Percentiles rank a stretch among this genome's conserved stretches.
Conservation (phyloP, 2,888 invertebrate species). For the Cataglyphis rosenhaueri region DNA sequence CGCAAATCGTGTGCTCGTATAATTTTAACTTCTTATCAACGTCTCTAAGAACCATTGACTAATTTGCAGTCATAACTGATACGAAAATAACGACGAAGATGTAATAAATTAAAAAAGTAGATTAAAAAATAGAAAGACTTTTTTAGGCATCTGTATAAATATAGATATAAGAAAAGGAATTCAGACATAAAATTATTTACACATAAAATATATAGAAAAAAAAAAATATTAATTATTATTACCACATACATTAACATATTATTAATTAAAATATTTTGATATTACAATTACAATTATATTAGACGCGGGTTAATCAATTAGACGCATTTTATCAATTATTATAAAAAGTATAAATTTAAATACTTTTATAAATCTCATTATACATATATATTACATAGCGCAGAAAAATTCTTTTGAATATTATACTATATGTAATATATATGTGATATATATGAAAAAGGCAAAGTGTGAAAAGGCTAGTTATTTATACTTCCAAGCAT, state of each 20-base stretch:
- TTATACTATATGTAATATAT: background rate
- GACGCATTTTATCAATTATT: background rate
- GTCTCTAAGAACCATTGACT: constrained; percentile 11
- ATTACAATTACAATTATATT: background rate
- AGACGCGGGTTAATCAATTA: background rate
- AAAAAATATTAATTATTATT: background rate
- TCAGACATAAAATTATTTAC: background rate
- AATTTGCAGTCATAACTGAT: constrained; percentile 8
- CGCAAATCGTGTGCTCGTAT: constrained; percentile 33
- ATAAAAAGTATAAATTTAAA: background rate
- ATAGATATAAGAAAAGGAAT: background rate
- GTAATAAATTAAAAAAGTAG: background rate
- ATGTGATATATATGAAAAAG: background rate
- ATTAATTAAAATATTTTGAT: background rate
- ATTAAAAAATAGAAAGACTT: background rate
- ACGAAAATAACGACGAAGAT: background rate
- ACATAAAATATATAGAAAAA: background rate
- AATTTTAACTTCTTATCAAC: constrained; percentile 33
- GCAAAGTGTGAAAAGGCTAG: background rate
- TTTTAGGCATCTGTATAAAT: background rate
- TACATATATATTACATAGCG: background rate
- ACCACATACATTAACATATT: background rate
- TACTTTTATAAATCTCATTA: background rate
- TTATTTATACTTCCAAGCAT: background rate
- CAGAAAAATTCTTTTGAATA: background rate